Conservation (phyloP, 2,113 vertebrate genomes). For the Ramphastos sulfuratus region DNA sequence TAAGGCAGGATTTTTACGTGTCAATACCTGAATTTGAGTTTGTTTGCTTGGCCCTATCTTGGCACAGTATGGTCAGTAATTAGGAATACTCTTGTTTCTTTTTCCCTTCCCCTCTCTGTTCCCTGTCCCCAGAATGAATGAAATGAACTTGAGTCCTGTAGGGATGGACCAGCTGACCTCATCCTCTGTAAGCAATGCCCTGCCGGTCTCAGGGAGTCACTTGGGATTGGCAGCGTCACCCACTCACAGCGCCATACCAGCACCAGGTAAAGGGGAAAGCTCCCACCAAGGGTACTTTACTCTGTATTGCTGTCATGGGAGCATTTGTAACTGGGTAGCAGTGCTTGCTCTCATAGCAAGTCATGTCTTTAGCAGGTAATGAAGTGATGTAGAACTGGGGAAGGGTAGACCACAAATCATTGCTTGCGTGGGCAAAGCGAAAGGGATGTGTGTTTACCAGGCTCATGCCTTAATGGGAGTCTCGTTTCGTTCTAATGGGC, state of each 20-base stretch:
- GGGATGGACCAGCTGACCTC: constrained; percentile 97
- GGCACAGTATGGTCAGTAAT: not conserved
- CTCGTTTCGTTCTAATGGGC: not conserved
- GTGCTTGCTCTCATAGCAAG: not conserved
- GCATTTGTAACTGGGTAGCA: not conserved
- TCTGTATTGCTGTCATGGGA: not conserved
- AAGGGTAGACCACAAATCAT: not conserved
- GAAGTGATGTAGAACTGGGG: not conserved
- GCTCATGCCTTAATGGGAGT: not conserved
- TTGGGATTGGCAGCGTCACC: constrained; percentile 91
- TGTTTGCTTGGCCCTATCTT: not conserved
- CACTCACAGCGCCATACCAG: constrained; percentile 88
- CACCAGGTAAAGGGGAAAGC: constrained; percentile 82
- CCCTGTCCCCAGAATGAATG: constrained; percentile 88
- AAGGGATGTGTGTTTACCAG: not conserved
- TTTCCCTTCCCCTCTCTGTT: not conserved
- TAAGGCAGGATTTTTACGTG: not conserved
- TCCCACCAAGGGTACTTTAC: not conserved
- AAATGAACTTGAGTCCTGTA: constrained; percentile 95
- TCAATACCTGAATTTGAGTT: not conserved
- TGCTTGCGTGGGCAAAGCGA: not conserved
- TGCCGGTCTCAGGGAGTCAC: constrained; percentile 83
- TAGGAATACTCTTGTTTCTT: not conserved
- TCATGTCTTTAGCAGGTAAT: not conserved
- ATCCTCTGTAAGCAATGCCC: constrained; percentile 86